A percentile compares a stretch with the other conserved stretches of the same genome.
phyloP scores from a whole-genome alignment of 2,888 invertebrate genomes.

The Rutpela maculata region DNA sequence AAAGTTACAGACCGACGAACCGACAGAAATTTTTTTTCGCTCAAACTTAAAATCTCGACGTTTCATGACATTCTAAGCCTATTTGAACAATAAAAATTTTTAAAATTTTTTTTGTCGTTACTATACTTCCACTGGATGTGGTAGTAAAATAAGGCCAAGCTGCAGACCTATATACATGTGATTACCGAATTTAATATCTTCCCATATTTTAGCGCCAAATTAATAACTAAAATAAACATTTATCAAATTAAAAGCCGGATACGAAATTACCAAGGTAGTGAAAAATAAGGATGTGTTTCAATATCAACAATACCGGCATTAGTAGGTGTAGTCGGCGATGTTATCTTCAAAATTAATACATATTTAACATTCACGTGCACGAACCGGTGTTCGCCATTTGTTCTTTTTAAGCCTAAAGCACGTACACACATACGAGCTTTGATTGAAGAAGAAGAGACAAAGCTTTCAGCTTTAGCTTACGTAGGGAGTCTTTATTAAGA shows the following conservation, averaged over 20 bases:
- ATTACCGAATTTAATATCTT: conserved; percentile 9
- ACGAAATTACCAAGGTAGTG: conserved; percentile 27
- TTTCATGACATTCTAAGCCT: too few species aligned
- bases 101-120: too few species aligned
- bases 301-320: conserved; percentile 63
- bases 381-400: conserved; percentile 62
- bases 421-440: conserved; percentile 53
- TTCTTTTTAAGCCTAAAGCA: conserved; percentile 59
- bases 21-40: too few species aligned
- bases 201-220: conserved; percentile 14
- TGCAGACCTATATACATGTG: too few species aligned
- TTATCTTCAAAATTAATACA: conserved; percentile 67
- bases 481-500: conserved; percentile 37
- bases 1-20: too few species aligned
- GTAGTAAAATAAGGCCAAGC: too few species aligned
- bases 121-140: too few species aligned
- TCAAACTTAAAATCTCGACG: too few species aligned
- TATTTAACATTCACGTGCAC: conserved; percentile 69
- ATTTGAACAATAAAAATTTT: too few species aligned
- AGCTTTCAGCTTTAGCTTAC: conserved; percentile 24
- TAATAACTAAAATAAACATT: conserved; percentile 21
- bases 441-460: conserved; percentile 46
- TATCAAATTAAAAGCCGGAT: conserved; percentile 15
- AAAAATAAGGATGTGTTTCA: conserved; percentile 46
- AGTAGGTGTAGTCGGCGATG: conserved; percentile 64